Evolutionary conservation across 2,797 vertebrate species (phyloP).

Genomic region (Neosilurus hyrtlii): DNA sequence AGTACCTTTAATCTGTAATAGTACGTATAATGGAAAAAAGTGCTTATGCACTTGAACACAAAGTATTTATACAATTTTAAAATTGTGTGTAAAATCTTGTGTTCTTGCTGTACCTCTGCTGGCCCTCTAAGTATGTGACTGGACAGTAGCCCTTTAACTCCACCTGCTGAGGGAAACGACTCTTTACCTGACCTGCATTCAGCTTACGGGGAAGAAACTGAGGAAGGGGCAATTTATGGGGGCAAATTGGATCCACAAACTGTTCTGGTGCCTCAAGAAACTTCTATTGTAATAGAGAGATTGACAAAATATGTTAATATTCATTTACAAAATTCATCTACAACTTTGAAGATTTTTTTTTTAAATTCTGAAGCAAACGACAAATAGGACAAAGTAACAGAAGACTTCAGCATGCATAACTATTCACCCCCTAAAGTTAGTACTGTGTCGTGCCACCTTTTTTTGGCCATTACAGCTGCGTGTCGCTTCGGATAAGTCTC

Average conservation of each 20-base stretch:
- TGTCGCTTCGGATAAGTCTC: too few relatives aligned
- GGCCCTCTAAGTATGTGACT: constrained; percentile 88
- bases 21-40: background rate
- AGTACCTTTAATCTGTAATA: background rate
- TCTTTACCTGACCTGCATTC: constrained; percentile 76
- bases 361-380: too few relatives aligned
- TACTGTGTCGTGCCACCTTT: too few relatives aligned
- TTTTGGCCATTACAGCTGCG: too few relatives aligned
- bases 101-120: constrained; percentile 75
- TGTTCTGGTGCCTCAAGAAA: constrained; percentile 82
- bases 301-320: constrained; percentile 17
- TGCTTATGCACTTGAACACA: background rate
- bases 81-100: background rate
- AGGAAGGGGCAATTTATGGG: constrained; percentile 75
- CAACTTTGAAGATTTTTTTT: too few relatives aligned
- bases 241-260: constrained; percentile 81
- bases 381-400: too few relatives aligned
- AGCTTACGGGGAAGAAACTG: constrained; percentile 80
- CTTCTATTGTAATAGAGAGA: constrained; percentile 66
- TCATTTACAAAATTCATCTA: background rate
- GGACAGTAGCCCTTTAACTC: constrained; percentile 92
- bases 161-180: constrained; percentile 78
- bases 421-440: too few relatives aligned
- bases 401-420: too few relatives aligned
- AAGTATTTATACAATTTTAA: background rate